Conservation (phyloP, 2,113 vertebrate genomes). For the Lophochroa leadbeateri region DNA sequence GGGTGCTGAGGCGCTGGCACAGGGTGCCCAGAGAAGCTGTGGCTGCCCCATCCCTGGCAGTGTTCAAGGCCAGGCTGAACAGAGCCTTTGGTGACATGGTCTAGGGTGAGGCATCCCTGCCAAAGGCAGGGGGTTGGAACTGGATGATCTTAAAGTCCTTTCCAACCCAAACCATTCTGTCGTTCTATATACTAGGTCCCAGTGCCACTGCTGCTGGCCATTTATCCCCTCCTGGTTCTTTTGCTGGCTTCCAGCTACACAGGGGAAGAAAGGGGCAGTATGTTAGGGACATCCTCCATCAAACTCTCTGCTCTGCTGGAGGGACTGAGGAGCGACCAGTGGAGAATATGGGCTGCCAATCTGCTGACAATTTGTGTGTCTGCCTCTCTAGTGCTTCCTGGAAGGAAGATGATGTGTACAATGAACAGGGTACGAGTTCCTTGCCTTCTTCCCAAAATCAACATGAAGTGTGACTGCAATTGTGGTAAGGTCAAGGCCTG, state of each 20-base stretch:
- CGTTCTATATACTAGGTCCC: background rate
- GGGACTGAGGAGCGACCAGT: background rate
- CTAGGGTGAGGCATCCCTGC: background rate
- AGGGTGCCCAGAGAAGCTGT: too few relatives aligned
- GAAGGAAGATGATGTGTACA: background rate
- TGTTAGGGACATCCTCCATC: background rate
- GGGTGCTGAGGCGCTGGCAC: too few relatives aligned
- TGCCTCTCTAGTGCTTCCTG: background rate
- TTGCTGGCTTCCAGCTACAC: background rate
- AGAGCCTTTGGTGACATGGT: too few relatives aligned
- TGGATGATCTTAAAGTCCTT: background rate
- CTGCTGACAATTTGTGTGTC: background rate
- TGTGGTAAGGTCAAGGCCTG: background rate
- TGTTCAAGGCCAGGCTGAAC: too few relatives aligned
- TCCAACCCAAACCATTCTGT: background rate
- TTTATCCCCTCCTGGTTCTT: background rate
- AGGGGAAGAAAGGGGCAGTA: background rate
- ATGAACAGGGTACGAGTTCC: background rate
- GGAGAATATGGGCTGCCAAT: background rate
- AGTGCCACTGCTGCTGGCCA: background rate
- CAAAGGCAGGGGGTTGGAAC: background rate
- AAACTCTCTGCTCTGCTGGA: background rate
- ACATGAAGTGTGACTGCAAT: rapidly evolving
- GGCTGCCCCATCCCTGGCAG: too few relatives aligned
- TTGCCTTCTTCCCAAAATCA: background rate